Evolutionary conservation across 2,888 invertebrate genomes (phyloP).

Genomic region (Habrosyne pyritoides): DNA sequence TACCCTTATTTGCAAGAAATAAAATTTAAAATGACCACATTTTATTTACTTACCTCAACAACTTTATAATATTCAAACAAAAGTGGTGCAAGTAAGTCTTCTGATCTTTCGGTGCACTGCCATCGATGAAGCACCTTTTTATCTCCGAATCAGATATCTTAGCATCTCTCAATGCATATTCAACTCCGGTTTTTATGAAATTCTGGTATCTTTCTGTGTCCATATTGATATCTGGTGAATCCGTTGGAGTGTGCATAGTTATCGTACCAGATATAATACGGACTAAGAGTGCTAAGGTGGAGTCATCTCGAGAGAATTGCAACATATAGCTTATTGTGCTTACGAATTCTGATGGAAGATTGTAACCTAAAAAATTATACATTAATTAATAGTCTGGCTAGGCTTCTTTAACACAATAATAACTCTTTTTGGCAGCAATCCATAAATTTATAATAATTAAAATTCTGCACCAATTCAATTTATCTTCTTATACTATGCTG

Average conservation of each 20-base stretch:
- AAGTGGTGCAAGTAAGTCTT: constrained; percentile 74
- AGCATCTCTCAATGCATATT: constrained; percentile 68
- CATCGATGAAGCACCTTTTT: constrained; percentile 64
- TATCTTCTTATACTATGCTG: too few relatives aligned
- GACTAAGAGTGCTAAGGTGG: constrained; percentile 85
- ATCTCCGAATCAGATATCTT: constrained; percentile 66
- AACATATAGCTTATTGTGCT: constrained; percentile 84
- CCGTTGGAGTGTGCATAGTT: constrained; percentile 70
- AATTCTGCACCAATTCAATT: too few relatives aligned
- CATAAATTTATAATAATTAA: too few relatives aligned
- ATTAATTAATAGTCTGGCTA: not conserved
- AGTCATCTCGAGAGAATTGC: constrained; percentile 82
- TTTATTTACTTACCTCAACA: constrained; percentile 61
- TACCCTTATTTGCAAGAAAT: too few relatives aligned
- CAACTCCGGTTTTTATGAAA: constrained; percentile 67
- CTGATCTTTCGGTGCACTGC: constrained; percentile 50
- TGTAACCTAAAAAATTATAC: constrained; percentile 72
- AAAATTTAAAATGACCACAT: too few relatives aligned
- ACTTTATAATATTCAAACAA: constrained; percentile 70
- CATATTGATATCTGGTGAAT: constrained; percentile 57
- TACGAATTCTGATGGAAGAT: constrained; percentile 84
- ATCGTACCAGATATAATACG: constrained; percentile 85
- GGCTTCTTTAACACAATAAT: too few relatives aligned
- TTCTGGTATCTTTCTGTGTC: constrained; percentile 70
- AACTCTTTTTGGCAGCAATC: too few relatives aligned